Conservation (phyloP, 2,797 vertebrate species). For the Bufotes viridis region DNA sequence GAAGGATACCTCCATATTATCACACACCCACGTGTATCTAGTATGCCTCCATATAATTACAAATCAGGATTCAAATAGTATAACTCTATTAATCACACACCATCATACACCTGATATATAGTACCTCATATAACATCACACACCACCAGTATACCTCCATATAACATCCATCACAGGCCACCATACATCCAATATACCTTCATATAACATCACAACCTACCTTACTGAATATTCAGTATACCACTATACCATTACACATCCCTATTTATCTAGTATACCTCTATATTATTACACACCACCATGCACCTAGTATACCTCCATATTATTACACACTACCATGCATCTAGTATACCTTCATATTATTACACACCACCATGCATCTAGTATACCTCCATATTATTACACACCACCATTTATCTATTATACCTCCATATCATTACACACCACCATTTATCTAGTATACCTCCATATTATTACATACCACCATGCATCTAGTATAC, state of each 20-base stretch:
- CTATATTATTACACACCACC: not conserved
- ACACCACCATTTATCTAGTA: not conserved
- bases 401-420: not conserved
- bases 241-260: no score
- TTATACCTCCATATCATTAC: not conserved
- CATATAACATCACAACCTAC: no score
- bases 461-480: not conserved
- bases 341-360: not conserved
- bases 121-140: no score
- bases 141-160: no score
- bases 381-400: not conserved
- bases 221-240: no score
- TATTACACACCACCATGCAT: not conserved
- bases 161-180: no score
- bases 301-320: not conserved
- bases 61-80: no score
- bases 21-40: not conserved
- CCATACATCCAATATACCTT: no score
- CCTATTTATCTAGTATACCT: no score
- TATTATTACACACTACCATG: not conserved
- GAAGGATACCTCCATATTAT: not conserved
- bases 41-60: no score
- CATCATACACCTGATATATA: not conserved
- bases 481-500: not conserved
- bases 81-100: not conserved